Conservation (phyloP, 2,797 vertebrate genomes). For the Myotis vivesi region DNA sequence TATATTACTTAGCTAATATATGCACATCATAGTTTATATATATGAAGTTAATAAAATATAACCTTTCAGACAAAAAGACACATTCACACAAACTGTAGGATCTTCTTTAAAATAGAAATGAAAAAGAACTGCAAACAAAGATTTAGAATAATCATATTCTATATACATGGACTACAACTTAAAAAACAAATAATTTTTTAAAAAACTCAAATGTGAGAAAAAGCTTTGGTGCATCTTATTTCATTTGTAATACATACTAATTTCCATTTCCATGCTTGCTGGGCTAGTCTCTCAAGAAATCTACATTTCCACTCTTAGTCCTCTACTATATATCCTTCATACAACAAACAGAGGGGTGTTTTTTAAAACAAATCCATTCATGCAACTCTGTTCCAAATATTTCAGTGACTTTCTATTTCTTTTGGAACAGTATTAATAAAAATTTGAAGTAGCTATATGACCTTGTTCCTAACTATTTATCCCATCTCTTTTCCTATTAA, state of each 20-base stretch:
- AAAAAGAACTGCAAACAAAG: background rate
- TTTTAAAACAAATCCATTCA: background rate
- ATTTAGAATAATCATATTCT: background rate
- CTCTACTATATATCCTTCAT: background rate
- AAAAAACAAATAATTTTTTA: background rate
- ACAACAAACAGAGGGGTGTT: background rate
- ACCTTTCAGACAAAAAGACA: background rate
- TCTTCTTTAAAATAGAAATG: background rate
- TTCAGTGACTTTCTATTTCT: background rate
- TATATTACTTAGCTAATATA: background rate
- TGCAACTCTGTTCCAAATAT: background rate
- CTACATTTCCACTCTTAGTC: background rate
- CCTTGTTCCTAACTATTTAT: background rate
- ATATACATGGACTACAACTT: background rate
- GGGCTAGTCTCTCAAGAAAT: background rate
- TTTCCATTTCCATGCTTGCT: background rate
- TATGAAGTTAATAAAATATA: background rate
- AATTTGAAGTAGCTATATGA: background rate
- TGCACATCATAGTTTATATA: background rate
- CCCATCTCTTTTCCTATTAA: background rate
- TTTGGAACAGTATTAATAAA: background rate
- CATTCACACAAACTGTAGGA: background rate
- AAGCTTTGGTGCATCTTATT: background rate
- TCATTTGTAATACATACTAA: background rate
- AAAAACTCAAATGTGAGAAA: background rate